phyloP scores from a whole-genome alignment of 2,888 invertebrate species.

The Nomada fabriciana region DNA sequence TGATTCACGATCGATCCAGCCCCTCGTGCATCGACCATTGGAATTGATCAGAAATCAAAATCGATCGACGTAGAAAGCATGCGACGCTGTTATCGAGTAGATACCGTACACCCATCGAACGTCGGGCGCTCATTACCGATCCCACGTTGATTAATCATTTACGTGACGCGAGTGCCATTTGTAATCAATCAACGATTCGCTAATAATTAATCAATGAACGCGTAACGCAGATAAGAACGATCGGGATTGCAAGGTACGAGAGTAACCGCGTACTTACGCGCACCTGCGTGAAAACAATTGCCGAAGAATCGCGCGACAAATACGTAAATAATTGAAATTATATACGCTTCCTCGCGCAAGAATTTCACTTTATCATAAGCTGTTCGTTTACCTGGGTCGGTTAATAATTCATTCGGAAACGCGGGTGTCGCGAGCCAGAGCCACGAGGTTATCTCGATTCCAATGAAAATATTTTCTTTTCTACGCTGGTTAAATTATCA shows the following conservation, averaged over 20 bases:
- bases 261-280: neutral
- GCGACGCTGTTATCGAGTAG: slow-evolving; percentile 34
- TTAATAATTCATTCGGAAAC: slow-evolving; percentile 17
- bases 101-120: slow-evolving; percentile 34
- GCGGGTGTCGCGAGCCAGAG: neutral
- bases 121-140: slow-evolving; percentile 33
- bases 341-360: neutral
- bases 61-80: slow-evolving; percentile 30
- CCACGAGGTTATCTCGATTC: slow-evolving; percentile 1
- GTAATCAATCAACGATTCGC: slow-evolving; percentile 31
- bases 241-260: neutral
- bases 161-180: slow-evolving; percentile 17
- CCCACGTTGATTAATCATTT: slow-evolving; percentile 58
- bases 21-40: slow-evolving; percentile 39
- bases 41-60: slow-evolving; percentile 32
- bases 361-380: neutral
- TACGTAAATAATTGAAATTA: neutral
- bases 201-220: slow-evolving; percentile 41
- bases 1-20: slow-evolving; percentile 57
- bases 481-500: neutral
- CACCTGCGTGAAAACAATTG: neutral
- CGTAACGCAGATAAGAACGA: slow-evolving; percentile 22
- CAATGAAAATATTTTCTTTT: slow-evolving; percentile 15
- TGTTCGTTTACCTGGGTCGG: neutral
- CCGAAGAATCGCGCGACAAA: neutral